Conservation (phyloP, 2,888 invertebrate genomes). For the Trichopoda pennipes region DNA sequence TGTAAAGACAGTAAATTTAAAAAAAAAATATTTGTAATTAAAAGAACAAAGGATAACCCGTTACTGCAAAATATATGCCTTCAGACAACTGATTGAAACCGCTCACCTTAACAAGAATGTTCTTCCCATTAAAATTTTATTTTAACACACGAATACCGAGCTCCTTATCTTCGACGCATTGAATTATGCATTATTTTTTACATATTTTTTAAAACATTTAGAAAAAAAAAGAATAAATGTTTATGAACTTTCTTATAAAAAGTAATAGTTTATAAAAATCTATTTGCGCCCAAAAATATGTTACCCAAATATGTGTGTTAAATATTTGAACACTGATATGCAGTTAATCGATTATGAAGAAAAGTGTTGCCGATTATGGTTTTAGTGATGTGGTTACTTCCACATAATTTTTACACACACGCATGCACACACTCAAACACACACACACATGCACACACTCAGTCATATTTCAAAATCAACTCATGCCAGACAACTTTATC, state of each 20-base stretch:
- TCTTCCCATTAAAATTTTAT: no score
- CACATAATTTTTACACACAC: constrained; percentile 18
- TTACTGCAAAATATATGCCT: no score
- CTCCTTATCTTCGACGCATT: no score
- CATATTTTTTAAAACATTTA: no score
- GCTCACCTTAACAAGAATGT: no score
- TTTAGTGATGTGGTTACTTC: constrained; percentile 63
- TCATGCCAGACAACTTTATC: constrained; percentile 26
- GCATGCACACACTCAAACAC: constrained; percentile 16
- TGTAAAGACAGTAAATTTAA: no score
- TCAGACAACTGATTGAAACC: no score
- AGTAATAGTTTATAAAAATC: not conserved
- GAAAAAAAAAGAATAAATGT: no score
- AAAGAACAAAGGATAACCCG: no score
- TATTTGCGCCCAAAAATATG: constrained; percentile 58
- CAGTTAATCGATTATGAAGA: constrained; percentile 62
- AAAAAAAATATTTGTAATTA: no score
- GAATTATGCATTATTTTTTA: no score
- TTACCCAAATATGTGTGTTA: constrained; percentile 51
- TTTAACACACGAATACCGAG: no score
- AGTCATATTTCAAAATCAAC: constrained; percentile 17
- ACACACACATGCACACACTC: constrained; percentile 12
- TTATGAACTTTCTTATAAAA: not conserved
- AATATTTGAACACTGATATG: constrained; percentile 50
- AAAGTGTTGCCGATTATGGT: constrained; percentile 66